phyloP scores from a whole-genome alignment of 2,888 invertebrate genomes.

The Epirrhoe alternata region DNA sequence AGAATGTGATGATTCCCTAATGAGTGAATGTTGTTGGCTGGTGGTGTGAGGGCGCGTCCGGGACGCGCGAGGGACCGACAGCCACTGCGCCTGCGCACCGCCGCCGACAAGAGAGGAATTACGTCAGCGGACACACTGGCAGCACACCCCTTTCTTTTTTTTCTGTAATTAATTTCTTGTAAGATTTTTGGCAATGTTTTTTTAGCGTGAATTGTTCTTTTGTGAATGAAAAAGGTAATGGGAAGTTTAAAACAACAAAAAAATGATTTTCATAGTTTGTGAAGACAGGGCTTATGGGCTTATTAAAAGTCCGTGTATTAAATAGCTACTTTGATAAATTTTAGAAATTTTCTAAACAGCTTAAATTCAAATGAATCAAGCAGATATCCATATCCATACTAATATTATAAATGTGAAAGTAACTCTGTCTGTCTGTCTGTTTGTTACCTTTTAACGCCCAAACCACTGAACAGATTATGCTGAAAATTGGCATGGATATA shows the following conservation, averaged over 20 bases:
- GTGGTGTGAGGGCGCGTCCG: constrained; percentile 60
- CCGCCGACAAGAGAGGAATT: constrained; percentile 67
- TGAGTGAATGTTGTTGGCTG: constrained; percentile 37
- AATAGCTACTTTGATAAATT: too few relatives aligned
- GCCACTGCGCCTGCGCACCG: constrained; percentile 69
- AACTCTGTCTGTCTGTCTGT: too few relatives aligned
- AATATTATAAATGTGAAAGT: too few relatives aligned
- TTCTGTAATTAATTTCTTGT: constrained; percentile 80
- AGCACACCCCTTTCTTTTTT: constrained; percentile 81
- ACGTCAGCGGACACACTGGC: constrained; percentile 74
- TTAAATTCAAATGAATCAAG: too few relatives aligned
- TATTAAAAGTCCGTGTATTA: not conserved
- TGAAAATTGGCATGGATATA: too few relatives aligned
- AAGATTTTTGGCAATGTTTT: constrained; percentile 73
- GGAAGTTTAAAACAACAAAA: constrained; percentile 20
- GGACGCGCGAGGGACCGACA: constrained; percentile 71
- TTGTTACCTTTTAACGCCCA: too few relatives aligned
- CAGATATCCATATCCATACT: too few relatives aligned
- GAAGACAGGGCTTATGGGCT: not conserved
- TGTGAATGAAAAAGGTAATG: constrained; percentile 45
- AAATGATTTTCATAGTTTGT: not conserved
- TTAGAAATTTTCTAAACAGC: too few relatives aligned
- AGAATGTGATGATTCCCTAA: constrained; percentile 45
- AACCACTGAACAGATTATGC: too few relatives aligned
- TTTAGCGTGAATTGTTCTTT: constrained; percentile 42